phyloP scores from a whole-genome alignment of 2,888 invertebrate genomes.

The Amaurobius ferox region DNA sequence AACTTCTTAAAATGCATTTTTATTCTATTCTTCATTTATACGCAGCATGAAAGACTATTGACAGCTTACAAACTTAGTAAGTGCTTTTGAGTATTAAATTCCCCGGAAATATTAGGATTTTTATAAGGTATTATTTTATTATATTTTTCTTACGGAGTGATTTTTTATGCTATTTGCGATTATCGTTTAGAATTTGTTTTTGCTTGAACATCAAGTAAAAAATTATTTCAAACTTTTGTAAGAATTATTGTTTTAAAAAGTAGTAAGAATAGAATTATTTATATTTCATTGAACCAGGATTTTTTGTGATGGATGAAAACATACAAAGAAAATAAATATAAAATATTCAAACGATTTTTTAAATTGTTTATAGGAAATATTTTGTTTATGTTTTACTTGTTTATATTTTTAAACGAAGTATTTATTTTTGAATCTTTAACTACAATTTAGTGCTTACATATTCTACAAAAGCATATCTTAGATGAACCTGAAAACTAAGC shows the following conservation, averaged over 20 bases:
- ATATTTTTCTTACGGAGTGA: not conserved
- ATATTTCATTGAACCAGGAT: too few relatives aligned
- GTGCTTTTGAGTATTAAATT: not conserved
- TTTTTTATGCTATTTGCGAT: not conserved
- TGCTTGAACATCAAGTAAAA: not conserved
- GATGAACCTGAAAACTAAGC: too few relatives aligned
- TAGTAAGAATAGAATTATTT: not conserved
- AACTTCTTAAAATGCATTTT: too few relatives aligned
- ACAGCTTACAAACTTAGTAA: not conserved
- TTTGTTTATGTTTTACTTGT: too few relatives aligned
- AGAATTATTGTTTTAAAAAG: not conserved
- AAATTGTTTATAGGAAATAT: too few relatives aligned
- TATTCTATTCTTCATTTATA: not conserved
- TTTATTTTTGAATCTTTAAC: too few relatives aligned
- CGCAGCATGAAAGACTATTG: not conserved
- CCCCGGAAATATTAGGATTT: not conserved
- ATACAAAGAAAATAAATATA: too few relatives aligned
- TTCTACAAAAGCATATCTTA: too few relatives aligned
- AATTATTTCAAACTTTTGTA: not conserved
- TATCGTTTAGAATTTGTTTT: not conserved
- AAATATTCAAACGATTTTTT: too few relatives aligned
- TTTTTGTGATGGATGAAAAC: too few relatives aligned
- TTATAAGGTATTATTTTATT: not conserved
- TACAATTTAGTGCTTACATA: too few relatives aligned
- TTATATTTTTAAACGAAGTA: too few relatives aligned